These are phyloP conservation scores for Philhelius pedissequus DNA, from an alignment of 2,888 invertebrate species.

Conservation along the genomic window DNA sequence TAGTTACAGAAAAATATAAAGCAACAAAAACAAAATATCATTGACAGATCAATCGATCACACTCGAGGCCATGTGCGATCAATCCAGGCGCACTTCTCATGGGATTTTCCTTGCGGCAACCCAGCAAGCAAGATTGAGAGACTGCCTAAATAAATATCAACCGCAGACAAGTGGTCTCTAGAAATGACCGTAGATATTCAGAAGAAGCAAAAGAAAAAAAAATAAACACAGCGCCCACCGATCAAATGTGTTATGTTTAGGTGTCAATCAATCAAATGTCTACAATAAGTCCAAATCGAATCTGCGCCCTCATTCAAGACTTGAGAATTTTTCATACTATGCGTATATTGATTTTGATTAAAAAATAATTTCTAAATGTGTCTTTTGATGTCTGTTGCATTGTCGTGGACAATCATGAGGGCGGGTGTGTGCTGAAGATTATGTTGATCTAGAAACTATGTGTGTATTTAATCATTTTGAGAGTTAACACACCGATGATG, in stretches of 20 bases:
- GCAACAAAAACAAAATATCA: slow-evolving; percentile 48
- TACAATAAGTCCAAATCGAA: slow-evolving; percentile 61
- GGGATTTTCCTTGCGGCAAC: slow-evolving; percentile 15
- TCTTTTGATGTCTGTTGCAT: slow-evolving; percentile 54
- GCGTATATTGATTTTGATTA: slow-evolving; percentile 27
- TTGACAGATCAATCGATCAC: slow-evolving; percentile 69
- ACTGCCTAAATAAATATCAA: slow-evolving; percentile 64
- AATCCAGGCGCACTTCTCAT: background rate
- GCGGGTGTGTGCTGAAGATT: background rate
- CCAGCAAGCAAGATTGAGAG: slow-evolving; percentile 23
- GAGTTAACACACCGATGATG: background rate
- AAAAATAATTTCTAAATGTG: slow-evolving; percentile 30
- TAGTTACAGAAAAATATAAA: slow-evolving; percentile 25
- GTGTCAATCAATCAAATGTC: slow-evolving; percentile 67
- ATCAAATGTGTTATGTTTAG: slow-evolving; percentile 62
- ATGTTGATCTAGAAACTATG: background rate
- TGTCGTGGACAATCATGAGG: slow-evolving; percentile 8
- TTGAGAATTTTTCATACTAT: background rate
- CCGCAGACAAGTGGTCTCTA: slow-evolving; percentile 63
- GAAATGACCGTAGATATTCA: slow-evolving; percentile 44
- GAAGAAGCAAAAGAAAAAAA: background rate
- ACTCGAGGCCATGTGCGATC: slow-evolving; percentile 60
- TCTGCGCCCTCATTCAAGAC: slow-evolving; percentile 41
- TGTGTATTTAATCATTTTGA: background rate
- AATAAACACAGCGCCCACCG: slow-evolving; percentile 13